Evolutionary conservation across 1,140 invertebrate genomes (phyloP).

Genomic region (Drosophila fuyamai): DNA sequence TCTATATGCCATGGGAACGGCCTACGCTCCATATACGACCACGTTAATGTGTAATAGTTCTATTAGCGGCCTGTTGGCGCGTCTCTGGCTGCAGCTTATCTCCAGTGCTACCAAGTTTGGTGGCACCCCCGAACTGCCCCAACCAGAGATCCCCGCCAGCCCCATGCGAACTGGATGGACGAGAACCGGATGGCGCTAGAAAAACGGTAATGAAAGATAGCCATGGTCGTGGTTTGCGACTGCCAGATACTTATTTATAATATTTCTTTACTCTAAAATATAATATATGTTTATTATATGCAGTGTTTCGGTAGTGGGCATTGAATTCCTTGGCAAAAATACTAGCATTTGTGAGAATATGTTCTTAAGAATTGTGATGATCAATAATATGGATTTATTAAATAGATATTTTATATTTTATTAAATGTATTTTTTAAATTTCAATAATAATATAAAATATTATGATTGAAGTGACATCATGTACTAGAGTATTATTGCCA

Average conservation of each 20-base stretch:
- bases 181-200: constrained; percentile 64
- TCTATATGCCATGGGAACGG: constrained; percentile 62
- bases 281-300: not conserved
- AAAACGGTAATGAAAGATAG: constrained; percentile 26
- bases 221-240: not conserved
- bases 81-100: constrained; percentile 76
- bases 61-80: constrained; percentile 77
- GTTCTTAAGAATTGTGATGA: no score
- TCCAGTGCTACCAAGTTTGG: constrained; percentile 74
- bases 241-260: not conserved
- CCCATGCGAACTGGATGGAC: constrained; percentile 69
- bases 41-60: constrained; percentile 80
- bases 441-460: no score
- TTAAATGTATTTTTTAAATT: no score
- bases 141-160: constrained; percentile 7
- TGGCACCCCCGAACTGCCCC: constrained; percentile 3
- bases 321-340: no score
- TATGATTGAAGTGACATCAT: no score
- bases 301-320: no score
- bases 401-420: no score
- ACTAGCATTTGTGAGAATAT: no score
- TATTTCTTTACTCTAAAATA: not conserved
- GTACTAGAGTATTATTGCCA: no score
- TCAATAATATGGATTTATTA: no score
- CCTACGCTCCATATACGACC: constrained; percentile 57